Conservation (phyloP, 1,140 invertebrate genomes). For the Meloidogyne exigua region DNA sequence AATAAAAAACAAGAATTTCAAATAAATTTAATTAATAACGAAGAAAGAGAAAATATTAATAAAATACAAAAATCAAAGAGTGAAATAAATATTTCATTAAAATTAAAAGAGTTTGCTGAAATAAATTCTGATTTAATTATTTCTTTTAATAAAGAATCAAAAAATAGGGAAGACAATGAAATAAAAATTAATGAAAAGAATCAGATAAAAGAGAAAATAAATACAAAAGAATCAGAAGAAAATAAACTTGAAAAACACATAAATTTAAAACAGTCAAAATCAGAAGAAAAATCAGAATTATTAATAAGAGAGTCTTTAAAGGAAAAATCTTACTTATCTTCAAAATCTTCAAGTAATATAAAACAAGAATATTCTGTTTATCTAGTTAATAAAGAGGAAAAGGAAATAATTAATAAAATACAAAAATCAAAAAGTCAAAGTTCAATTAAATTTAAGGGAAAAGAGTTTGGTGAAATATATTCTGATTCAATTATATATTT, state of each 20-base stretch:
- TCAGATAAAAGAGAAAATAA: not conserved
- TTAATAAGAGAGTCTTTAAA: not conserved
- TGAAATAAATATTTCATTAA: not conserved
- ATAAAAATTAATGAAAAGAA: not conserved
- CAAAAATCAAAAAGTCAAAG: not conserved
- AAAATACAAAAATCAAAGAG: not conserved
- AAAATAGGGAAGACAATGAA: not conserved
- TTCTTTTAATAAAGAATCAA: not conserved
- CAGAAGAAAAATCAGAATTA: not conserved
- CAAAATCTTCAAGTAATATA: not conserved
- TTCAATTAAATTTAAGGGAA: not conserved
- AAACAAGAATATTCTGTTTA: not conserved
- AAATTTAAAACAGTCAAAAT: not conserved
- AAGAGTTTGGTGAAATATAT: not conserved
- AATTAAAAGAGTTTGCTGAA: not conserved
- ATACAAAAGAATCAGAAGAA: constrained; percentile 6
- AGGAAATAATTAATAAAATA: not conserved
- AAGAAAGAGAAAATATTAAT: not conserved
- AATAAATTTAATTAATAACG: not conserved
- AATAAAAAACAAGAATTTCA: not conserved
- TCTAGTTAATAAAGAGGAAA: not conserved
- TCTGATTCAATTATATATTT: not conserved
- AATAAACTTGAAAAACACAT: not conserved
- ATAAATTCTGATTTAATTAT: not conserved
- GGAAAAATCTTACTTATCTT: not conserved